Conservation (phyloP, 2,113 vertebrate species). For the Ochotona curzoniae region DNA sequence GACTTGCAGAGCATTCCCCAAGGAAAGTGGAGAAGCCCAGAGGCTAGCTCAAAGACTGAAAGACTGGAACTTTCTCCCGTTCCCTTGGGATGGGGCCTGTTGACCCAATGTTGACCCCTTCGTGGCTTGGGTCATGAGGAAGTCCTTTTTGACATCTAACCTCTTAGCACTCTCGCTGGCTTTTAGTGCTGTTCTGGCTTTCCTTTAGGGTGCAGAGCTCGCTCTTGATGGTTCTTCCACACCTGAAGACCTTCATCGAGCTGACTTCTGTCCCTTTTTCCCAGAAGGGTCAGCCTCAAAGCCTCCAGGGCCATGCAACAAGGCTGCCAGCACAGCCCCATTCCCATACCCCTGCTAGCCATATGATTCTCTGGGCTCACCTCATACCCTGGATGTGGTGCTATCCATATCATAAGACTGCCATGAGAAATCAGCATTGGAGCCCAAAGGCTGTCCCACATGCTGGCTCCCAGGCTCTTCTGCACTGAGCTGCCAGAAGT, state of each 20-base stretch:
- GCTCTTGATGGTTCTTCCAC: neutral
- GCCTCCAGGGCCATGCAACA: neutral
- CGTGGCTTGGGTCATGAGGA: neutral
- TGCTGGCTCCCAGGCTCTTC: neutral
- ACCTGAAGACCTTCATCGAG: neutral
- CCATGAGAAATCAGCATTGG: neutral
- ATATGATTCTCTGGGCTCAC: neutral
- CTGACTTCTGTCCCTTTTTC: neutral
- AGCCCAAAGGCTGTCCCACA: rapidly evolving
- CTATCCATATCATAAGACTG: too few relatives aligned
- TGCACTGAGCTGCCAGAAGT: neutral
- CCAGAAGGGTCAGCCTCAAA: neutral
- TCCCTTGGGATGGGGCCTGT: too few relatives aligned
- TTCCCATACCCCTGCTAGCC: neutral
- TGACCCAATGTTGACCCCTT: neutral
- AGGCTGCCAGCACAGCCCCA: neutral
- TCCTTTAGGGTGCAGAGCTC: neutral
- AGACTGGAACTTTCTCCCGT: neutral
- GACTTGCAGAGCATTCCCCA: neutral
- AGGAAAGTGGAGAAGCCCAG: neutral
- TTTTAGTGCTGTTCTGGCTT: neutral
- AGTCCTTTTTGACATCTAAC: slow-evolving; percentile 11
- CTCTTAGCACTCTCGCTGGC: neutral
- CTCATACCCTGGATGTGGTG: neutral
- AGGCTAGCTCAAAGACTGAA: neutral